Evolutionary conservation across 1,140 invertebrate genomes (phyloP).

Genomic region (Sycophaga agraensis): DNA sequence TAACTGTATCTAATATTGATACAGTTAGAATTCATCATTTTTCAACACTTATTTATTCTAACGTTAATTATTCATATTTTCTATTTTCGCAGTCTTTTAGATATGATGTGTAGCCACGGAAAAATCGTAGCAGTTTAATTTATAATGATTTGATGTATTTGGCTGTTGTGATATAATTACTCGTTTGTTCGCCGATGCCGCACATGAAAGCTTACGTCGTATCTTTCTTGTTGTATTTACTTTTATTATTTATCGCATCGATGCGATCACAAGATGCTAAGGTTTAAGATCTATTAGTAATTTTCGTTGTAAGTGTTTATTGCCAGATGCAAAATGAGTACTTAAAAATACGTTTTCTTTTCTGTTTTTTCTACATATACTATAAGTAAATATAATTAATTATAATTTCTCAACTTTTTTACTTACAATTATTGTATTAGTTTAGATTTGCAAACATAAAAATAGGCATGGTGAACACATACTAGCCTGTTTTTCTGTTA

Average conservation of each 20-base stretch:
- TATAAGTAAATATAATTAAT: conserved; percentile 9
- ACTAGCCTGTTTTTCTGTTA: conserved; percentile 6
- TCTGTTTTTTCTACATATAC: not conserved
- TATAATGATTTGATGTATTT: conserved; percentile 2
- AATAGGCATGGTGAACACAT: not conserved
- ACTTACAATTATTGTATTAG: conserved; percentile 11
- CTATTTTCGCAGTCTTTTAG: not conserved
- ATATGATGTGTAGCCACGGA: not conserved
- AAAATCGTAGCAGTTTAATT: not conserved
- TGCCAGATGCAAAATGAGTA: conserved; percentile 21
- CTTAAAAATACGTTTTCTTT: conserved; percentile 27
- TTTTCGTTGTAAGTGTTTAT: not conserved
- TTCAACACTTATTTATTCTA: conserved; percentile 26
- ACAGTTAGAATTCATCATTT: conserved; percentile 31
- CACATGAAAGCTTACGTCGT: conserved; percentile 5
- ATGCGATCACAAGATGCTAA: not conserved
- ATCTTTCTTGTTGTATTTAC: conserved; percentile 18
- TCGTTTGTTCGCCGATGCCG: not conserved
- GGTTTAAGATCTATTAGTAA: too few species aligned
- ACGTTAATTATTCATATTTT: conserved; percentile 9
- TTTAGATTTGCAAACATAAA: conserved; percentile 18
- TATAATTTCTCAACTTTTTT: conserved; percentile 7
- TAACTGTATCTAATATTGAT: conserved; percentile 33
- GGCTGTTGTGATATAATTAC: conserved; percentile 16
- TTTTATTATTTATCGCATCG: conserved; percentile 1